These are phyloP conservation scores for Pseudanteris insignis DNA, from an alignment of 2,888 invertebrate genomes.

Conservation along the genomic window DNA sequence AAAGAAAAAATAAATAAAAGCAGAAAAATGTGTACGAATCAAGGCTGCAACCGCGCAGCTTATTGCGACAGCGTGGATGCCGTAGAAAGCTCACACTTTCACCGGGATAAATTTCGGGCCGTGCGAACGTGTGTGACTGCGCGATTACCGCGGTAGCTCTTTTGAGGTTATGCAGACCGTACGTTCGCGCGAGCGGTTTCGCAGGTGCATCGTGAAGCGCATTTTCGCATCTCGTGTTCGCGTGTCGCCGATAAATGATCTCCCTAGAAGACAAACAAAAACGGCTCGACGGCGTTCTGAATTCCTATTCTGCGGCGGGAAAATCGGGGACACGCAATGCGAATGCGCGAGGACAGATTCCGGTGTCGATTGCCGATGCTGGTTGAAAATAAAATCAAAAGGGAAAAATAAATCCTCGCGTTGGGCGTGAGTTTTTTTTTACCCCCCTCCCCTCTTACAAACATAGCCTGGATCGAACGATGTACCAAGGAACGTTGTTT, in stretches of 20 bases:
- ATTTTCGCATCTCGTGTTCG: slow-evolving; percentile 36
- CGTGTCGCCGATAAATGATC: slow-evolving; percentile 44
- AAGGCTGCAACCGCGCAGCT: slow-evolving; percentile 25
- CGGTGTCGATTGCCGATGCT: background rate
- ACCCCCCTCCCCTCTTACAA: too few species aligned
- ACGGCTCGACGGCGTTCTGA: slow-evolving; percentile 5
- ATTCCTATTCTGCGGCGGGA: slow-evolving; percentile 16
- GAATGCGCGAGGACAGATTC: slow-evolving; percentile 8
- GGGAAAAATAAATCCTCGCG: too few species aligned
- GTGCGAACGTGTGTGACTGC: slow-evolving; percentile 43
- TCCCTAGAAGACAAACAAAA: slow-evolving; percentile 37
- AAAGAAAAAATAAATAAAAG: background rate
- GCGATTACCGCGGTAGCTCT: slow-evolving; percentile 37
- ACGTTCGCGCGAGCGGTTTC: slow-evolving; percentile 25
- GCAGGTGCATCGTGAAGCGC: slow-evolving; percentile 37
- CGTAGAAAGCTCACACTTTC: slow-evolving; percentile 55
- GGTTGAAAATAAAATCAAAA: too few species aligned
- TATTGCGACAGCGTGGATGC: slow-evolving; percentile 47
- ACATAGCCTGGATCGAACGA: too few species aligned
- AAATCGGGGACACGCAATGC: slow-evolving; percentile 11
- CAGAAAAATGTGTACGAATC: slow-evolving; percentile 11
- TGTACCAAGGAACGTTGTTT: too few species aligned
- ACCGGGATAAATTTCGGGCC: slow-evolving; percentile 44
- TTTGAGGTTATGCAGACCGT: slow-evolving; percentile 36
- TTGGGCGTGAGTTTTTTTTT: too few species aligned